phyloP scores from a whole-genome alignment of 2,888 invertebrate genomes.

The Eupithecia vulgata region DNA sequence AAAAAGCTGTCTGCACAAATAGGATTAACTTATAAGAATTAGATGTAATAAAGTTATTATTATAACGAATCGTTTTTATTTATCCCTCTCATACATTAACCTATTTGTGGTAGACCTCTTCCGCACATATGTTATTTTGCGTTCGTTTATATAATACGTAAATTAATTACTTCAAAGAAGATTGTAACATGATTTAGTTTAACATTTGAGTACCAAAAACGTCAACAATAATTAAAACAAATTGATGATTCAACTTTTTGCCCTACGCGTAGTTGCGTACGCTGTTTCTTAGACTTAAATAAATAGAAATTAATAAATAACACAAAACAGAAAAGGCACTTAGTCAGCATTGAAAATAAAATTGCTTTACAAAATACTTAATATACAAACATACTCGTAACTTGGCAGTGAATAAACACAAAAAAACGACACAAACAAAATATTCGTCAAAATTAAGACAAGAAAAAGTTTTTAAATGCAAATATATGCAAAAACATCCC shows the following conservation, averaged over 20 bases:
- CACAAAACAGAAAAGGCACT: not conserved
- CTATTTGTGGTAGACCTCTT: not conserved
- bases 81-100: not conserved
- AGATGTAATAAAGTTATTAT: conserved; percentile 67
- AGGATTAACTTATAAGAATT: conserved; percentile 73
- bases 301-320: not conserved
- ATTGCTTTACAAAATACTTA: not conserved
- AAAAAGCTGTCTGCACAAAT: conserved; percentile 76
- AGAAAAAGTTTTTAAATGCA: not conserved
- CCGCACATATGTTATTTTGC: not conserved
- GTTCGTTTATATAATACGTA: not conserved
- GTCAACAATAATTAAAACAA: not conserved
- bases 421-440: not conserved
- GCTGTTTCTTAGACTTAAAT: not conserved
- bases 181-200: not conserved
- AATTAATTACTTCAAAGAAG: not conserved
- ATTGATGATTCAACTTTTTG: not conserved
- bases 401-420: not conserved
- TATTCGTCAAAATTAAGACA: not conserved
- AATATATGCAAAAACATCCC: not conserved
- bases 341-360: not conserved
- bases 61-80: conserved; percentile 43
- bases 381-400: not conserved
- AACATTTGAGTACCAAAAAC: not conserved
- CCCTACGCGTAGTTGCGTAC: not conserved